phyloP scores from a whole-genome alignment of 1,140 invertebrate genomes.

The Hydropsyche tenuis region DNA sequence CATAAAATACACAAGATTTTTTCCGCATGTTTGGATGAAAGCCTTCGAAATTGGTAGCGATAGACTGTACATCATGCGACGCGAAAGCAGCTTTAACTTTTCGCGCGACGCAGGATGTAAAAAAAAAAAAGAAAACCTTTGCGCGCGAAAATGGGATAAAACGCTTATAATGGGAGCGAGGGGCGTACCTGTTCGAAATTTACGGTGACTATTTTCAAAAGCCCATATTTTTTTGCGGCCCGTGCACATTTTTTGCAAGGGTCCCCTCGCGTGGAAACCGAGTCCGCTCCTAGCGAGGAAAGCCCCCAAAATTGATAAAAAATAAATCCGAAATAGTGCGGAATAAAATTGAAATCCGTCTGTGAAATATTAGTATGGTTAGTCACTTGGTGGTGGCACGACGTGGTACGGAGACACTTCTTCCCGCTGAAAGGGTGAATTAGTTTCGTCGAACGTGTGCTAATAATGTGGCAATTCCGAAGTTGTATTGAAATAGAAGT shows the following conservation, averaged over 20 bases:
- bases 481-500: neutral
- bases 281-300: no score
- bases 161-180: slow-evolving; percentile 12
- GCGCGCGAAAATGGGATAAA: slow-evolving; percentile 10
- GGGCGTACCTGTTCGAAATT: slow-evolving; percentile 6
- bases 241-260: neutral
- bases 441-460: neutral
- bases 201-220: slow-evolving; percentile 3
- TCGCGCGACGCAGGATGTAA: neutral
- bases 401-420: slow-evolving; percentile 23
- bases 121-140: no score
- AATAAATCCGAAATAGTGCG: no score
- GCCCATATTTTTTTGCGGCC: neutral
- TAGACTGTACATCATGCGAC: slow-evolving; percentile 1
- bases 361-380: neutral
- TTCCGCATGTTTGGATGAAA: slow-evolving; percentile 18
- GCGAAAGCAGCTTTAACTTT: neutral
- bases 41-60: slow-evolving; percentile 15
- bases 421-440: slow-evolving; percentile 13
- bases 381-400: neutral
- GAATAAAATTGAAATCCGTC: neutral
- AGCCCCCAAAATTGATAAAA: no score
- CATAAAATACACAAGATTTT: slow-evolving; percentile 24
- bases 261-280: neutral
- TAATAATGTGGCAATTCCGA: slow-evolving; percentile 13